These are phyloP conservation scores for Coronaproctus castanopsis DNA, from an alignment of 2,888 invertebrate species.

Conservation along the genomic window DNA sequence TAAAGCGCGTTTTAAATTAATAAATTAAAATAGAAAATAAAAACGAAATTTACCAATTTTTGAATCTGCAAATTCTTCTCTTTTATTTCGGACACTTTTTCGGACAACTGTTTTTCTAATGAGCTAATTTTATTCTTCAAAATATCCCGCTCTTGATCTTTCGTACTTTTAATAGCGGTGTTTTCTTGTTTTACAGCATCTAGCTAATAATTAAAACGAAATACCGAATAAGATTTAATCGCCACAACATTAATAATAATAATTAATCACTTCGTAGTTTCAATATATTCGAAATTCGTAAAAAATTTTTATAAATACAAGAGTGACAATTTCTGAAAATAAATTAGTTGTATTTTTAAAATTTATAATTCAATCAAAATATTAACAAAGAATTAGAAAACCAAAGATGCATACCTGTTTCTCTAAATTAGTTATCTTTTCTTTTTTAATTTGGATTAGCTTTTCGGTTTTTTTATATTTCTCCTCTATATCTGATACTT, in stretches of 20 bases:
- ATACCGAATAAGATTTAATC: too few species aligned
- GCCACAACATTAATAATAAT: too few species aligned
- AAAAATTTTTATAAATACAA: too few species aligned
- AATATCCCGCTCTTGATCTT: conserved; percentile 5
- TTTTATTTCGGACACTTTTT: conserved; percentile 27
- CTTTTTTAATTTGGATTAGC: conserved; percentile 33
- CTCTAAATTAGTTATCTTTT: conserved; percentile 37
- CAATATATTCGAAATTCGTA: too few species aligned
- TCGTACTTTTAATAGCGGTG: conserved; percentile 9
- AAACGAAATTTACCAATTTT: conserved; percentile 33
- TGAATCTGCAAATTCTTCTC: conserved; percentile 40
- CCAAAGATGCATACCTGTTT: conserved; percentile 40
- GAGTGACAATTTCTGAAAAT: too few species aligned
- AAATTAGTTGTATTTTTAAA: too few species aligned
- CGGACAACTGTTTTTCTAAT: conserved; percentile 14
- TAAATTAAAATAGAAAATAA: too few species aligned
- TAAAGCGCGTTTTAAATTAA: too few species aligned
- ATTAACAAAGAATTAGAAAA: too few species aligned
- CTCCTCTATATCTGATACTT: conserved; percentile 44
- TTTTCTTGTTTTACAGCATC: conserved; percentile 17
- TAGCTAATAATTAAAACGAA: conserved; percentile 6
- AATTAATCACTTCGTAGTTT: too few species aligned
- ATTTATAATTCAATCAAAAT: too few species aligned
- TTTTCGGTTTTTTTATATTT: conserved; percentile 39
- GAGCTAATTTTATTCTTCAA: conserved; percentile 5